Evolutionary conservation across 2,113 vertebrate species (phyloP).

Genomic region (Platysternon megacephalum): DNA sequence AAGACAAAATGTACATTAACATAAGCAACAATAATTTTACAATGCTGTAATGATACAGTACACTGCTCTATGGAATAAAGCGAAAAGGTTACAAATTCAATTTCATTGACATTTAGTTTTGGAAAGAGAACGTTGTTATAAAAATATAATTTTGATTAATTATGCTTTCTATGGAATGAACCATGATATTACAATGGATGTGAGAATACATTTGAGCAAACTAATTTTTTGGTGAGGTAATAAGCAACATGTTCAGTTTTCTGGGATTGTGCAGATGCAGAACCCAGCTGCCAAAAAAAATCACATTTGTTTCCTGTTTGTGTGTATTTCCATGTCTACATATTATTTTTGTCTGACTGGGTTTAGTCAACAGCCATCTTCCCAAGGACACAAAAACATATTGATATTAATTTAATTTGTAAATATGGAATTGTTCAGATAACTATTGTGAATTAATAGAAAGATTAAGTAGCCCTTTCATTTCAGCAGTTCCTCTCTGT

Average conservation of each 20-base stretch:
- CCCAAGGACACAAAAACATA: background rate
- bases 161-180: background rate
- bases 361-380: background rate
- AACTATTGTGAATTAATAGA: background rate
- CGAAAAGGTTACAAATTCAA: background rate
- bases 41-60: accelerated
- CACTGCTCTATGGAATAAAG: background rate
- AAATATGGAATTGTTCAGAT: background rate
- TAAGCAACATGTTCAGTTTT: background rate
- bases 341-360: background rate
- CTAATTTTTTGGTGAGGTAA: background rate
- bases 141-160: background rate
- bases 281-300: background rate
- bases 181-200: accelerated
- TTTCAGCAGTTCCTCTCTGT: accelerated
- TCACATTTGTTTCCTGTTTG: background rate
- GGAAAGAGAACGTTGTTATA: background rate
- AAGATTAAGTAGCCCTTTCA: background rate
- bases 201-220: background rate
- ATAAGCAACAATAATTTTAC: background rate
- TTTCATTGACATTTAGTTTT: background rate
- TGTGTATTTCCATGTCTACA: background rate
- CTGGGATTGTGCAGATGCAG: background rate
- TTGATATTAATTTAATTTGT: background rate
- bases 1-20: background rate